Evolutionary conservation across 2,797 vertebrate genomes (phyloP).

Genomic region (Falco cherrug): DNA sequence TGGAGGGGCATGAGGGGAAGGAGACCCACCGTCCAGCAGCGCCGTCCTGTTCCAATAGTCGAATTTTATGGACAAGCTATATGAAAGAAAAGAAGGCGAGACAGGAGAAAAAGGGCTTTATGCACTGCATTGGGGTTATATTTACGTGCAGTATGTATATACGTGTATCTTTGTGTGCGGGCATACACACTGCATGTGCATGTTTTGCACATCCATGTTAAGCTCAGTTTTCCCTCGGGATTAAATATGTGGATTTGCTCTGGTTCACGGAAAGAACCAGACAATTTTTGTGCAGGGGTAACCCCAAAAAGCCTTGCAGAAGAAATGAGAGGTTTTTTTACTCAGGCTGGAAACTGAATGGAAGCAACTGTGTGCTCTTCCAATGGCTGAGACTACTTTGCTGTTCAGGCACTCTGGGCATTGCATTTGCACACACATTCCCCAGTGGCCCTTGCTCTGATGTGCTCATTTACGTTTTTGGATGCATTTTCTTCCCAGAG

Average conservation of each 20-base stretch:
- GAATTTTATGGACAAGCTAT: not conserved
- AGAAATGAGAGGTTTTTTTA: not conserved
- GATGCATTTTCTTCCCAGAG: not conserved
- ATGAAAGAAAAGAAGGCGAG: not conserved
- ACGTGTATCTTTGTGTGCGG: not conserved
- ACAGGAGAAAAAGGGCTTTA: not conserved
- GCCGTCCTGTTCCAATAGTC: slow-evolving; percentile 4
- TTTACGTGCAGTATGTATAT: not conserved
- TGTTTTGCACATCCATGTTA: not conserved
- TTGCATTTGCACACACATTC: not conserved
- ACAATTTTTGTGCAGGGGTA: not conserved
- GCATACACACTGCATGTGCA: not conserved
- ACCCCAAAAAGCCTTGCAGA: not conserved
- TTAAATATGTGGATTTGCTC: not conserved
- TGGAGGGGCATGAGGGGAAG: slow-evolving; percentile 32
- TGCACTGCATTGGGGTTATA: not conserved
- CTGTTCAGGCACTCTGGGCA: not conserved
- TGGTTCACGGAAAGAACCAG: not conserved
- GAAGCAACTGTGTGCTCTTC: not conserved
- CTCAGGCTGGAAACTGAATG: not conserved
- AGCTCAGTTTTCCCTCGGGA: not conserved
- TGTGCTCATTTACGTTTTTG: not conserved
- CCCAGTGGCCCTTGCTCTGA: not conserved
- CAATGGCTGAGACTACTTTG: not conserved
- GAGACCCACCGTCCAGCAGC: not conserved